Conservation (phyloP, 2,113 vertebrate genomes). For the Leucopsar rothschildi region DNA sequence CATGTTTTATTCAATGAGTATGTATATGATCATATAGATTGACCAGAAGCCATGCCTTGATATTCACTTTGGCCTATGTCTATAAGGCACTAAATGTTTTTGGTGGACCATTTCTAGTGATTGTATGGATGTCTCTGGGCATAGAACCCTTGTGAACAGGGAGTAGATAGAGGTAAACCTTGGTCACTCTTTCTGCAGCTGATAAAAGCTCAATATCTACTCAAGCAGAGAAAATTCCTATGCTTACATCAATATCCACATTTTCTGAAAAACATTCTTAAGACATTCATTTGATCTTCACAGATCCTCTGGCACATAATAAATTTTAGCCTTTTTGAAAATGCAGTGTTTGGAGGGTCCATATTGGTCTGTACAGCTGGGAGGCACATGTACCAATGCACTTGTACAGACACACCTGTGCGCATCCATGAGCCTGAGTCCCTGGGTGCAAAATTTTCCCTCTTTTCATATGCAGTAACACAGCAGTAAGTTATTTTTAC, state of each 20-base stretch:
- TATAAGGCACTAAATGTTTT: not conserved
- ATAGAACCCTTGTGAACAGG: not conserved
- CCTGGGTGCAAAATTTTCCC: not conserved
- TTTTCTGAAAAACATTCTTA: not conserved
- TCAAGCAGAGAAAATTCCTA: not conserved
- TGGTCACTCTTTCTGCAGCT: not conserved
- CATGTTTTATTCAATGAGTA: not conserved
- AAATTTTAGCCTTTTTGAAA: not conserved
- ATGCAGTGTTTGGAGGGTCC: not conserved
- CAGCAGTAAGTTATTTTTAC: not conserved
- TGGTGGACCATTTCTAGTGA: not conserved
- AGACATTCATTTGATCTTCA: not conserved
- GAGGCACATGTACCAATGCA: accelerated
- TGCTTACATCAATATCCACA: accelerated
- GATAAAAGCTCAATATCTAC: not conserved
- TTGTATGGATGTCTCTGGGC: not conserved
- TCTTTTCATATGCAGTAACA: not conserved
- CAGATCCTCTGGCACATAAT: no score
- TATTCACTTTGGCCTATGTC: not conserved
- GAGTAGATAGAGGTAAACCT: not conserved
- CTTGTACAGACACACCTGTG: not conserved
- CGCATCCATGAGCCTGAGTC: accelerated
- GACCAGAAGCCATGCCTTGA: not conserved
- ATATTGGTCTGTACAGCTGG: not conserved
- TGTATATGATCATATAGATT: not conserved